Percentiles rank a stretch among this genome's conserved stretches.
Evolutionary conservation across 2,888 invertebrate genomes (phyloP).

Genomic region (Germaria angustata): DNA sequence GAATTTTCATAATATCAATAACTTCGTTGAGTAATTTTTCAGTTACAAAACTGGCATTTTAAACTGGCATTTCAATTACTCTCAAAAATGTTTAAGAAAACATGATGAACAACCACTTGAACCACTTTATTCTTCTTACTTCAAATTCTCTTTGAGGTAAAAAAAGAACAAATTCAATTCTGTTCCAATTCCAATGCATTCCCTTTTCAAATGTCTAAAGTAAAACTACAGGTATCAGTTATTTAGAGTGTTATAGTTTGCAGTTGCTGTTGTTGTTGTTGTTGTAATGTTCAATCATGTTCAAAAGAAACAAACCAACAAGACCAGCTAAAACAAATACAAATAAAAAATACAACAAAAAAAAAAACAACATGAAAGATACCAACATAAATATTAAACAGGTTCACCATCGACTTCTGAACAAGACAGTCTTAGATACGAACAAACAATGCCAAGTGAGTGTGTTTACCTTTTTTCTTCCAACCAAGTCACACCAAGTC

Average conservation of each 20-base stretch:
- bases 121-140: neutral
- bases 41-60: too few species aligned
- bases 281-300: conserved; percentile 23
- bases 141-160: neutral
- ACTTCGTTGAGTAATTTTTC: neutral
- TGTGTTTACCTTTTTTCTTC: conserved; percentile 48
- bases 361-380: conserved; percentile 30
- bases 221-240: conserved; percentile 21
- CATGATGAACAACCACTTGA: too few species aligned
- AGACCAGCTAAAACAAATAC: conserved; percentile 17
- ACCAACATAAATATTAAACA: conserved; percentile 61
- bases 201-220: conserved; percentile 16
- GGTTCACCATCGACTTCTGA: conserved; percentile 58
- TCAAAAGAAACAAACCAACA: conserved; percentile 9
- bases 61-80: too few species aligned
- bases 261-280: conserved; percentile 21
- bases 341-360: neutral
- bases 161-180: neutral
- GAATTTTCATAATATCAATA: too few species aligned
- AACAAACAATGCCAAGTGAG: conserved; percentile 59
- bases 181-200: conserved; percentile 25
- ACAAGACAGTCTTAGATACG: conserved; percentile 35
- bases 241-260: neutral
- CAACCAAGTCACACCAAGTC: neutral
- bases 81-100: too few species aligned